Evolutionary conservation across 2,797 vertebrate species (phyloP).

Genomic region (Rhinatrema bivittatum): DNA sequence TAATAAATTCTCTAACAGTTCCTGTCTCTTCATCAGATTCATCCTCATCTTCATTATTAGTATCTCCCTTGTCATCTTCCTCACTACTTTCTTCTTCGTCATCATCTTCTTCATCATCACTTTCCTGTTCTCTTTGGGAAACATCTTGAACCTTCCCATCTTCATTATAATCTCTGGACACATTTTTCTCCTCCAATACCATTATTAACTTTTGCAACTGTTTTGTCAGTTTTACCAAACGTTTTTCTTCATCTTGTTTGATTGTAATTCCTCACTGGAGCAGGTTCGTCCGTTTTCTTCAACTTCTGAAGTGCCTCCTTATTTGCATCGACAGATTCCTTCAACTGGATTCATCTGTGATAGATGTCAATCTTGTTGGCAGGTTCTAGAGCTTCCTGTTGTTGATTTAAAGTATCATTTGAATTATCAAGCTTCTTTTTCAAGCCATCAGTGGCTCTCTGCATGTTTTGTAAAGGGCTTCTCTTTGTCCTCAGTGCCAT

Average conservation of each 20-base stretch:
- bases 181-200: slow-evolving; percentile 19
- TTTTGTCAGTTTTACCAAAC: slow-evolving; percentile 60
- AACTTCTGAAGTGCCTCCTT: too few relatives aligned
- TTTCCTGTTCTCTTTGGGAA: slow-evolving; percentile 9
- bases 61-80: slow-evolving; percentile 29
- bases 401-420: too few relatives aligned
- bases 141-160: background rate
- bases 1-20: slow-evolving; percentile 47
- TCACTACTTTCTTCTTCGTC: background rate
- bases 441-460: too few relatives aligned
- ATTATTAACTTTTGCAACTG: slow-evolving; percentile 56
- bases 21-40: slow-evolving; percentile 27
- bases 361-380: too few relatives aligned
- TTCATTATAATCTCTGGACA: slow-evolving; percentile 9
- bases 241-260: slow-evolving; percentile 72
- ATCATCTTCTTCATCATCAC: slow-evolving; percentile 8
- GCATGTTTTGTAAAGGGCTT: too few relatives aligned
- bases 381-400: too few relatives aligned
- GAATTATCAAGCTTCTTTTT: too few relatives aligned
- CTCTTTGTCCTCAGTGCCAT: too few relatives aligned
- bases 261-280: slow-evolving; percentile 79
- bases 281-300: slow-evolving; percentile 80
- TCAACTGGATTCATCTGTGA: too few relatives aligned
- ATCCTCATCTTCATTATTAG: slow-evolving; percentile 22
- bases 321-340: too few relatives aligned